Percentiles rank a stretch among this genome's conserved stretches.
Evolutionary conservation across 1,140 invertebrate genomes (phyloP).

Genomic region (Oryctes rhinoceros): DNA sequence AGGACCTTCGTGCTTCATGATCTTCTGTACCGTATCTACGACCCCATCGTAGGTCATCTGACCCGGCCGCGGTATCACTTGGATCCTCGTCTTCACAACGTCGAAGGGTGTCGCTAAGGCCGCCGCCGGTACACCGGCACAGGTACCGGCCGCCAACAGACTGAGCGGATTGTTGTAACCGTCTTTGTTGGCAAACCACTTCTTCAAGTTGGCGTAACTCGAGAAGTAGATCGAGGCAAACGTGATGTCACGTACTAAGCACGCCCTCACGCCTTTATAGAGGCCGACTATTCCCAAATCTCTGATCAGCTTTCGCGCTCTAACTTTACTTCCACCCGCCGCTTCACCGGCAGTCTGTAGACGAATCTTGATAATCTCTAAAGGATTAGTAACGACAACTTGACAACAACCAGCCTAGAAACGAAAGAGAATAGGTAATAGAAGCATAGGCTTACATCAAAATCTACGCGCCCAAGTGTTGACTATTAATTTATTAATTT

Average conservation of each 20-base stretch:
- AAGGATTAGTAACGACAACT: neutral
- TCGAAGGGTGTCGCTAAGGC: neutral
- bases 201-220: neutral
- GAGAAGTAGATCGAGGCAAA: conserved; percentile 3
- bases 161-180: neutral
- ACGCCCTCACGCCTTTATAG: neutral
- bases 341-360: conserved; percentile 7
- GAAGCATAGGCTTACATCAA: neutral
- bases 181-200: neutral
- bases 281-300: neutral
- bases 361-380: neutral
- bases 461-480: neutral
- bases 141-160: neutral
- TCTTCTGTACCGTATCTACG: neutral
- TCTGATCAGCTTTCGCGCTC: conserved; percentile 1
- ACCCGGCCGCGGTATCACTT: conserved; percentile 60
- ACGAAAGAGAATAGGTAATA: neutral
- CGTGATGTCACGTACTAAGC: neutral
- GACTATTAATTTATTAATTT: too few species aligned
- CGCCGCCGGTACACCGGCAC: neutral
- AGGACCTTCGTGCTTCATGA: neutral
- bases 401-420: neutral
- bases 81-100: conserved; percentile 94
- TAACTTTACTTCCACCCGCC: neutral
- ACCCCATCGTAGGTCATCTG: neutral